Percentiles rank a stretch among this genome's conserved stretches.
Evolutionary conservation across 2,888 invertebrate genomes (phyloP).

Genomic region (Enoplolaimus lenunculus): DNA sequence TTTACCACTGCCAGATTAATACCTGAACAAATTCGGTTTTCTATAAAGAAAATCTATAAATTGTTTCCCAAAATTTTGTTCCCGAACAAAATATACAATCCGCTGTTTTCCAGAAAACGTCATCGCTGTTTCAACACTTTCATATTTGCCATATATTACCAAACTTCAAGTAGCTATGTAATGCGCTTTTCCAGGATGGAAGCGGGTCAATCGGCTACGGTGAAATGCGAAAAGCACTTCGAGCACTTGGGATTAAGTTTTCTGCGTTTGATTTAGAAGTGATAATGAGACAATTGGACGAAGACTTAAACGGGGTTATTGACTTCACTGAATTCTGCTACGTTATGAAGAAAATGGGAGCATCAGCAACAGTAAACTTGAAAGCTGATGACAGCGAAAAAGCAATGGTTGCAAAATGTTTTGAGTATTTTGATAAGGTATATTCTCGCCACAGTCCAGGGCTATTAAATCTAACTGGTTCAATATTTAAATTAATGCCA

Average conservation of each 20-base stretch:
- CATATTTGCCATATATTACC: too few relatives aligned
- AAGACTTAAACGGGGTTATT: background rate
- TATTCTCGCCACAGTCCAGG: too few relatives aligned
- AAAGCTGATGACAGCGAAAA: background rate
- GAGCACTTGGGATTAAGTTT: background rate
- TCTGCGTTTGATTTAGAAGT: background rate
- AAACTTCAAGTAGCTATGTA: too few relatives aligned
- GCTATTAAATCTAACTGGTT: too few relatives aligned
- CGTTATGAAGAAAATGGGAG: background rate
- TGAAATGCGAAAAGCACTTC: background rate
- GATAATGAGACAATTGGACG: background rate
- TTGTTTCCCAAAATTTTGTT: too few relatives aligned
- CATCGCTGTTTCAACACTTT: too few relatives aligned
- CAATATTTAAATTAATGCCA: too few relatives aligned
- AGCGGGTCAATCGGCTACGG: background rate
- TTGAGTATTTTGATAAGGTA: background rate
- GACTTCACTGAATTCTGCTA: background rate
- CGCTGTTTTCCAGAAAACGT: too few relatives aligned
- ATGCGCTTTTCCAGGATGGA: background rate
- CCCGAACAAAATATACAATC: too few relatives aligned
- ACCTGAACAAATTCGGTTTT: too few relatives aligned
- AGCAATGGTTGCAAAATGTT: background rate
- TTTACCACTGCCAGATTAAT: too few relatives aligned
- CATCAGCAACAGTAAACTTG: background rate
- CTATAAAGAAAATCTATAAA: too few relatives aligned